phyloP scores from a whole-genome alignment of 2,113 vertebrate genomes.

The Polypterus senegalus region DNA sequence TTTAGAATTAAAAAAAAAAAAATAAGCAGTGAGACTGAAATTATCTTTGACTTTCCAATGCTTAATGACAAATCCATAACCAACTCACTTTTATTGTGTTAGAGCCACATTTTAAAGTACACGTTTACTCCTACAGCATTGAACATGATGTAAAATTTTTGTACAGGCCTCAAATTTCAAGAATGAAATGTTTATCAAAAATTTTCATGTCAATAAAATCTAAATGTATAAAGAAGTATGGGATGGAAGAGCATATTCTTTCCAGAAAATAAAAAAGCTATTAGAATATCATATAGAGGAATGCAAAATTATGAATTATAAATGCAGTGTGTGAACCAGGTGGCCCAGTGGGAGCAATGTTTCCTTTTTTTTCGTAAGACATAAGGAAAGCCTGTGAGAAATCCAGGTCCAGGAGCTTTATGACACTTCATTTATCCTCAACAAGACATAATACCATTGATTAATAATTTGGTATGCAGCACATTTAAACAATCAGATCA shows the following conservation, averaged over 20 bases:
- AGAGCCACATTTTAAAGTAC: neutral
- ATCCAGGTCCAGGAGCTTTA: constrained; percentile 25
- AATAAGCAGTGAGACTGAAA: neutral
- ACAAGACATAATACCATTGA: constrained; percentile 23
- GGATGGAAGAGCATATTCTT: constrained; percentile 11
- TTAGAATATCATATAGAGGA: constrained; percentile 19
- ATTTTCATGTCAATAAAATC: constrained; percentile 3
- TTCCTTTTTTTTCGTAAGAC: constrained; percentile 25
- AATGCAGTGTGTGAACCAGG: constrained; percentile 11
- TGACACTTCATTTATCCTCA: constrained; percentile 31
- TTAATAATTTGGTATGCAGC: constrained; percentile 28
- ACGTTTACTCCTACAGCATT: neutral
- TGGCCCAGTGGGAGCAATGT: constrained; percentile 18
- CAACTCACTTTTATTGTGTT: neutral
- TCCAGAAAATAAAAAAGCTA: constrained; percentile 17
- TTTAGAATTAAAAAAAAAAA: neutral
- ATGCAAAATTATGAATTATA: constrained; percentile 18
- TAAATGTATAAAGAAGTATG: constrained; percentile 3
- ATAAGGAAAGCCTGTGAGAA: constrained; percentile 21
- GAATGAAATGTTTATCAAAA: constrained; percentile 7
- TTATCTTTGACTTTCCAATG: neutral
- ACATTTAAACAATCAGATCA: constrained; percentile 37
- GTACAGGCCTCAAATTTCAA: neutral
- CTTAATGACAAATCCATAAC: neutral
- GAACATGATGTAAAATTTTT: neutral